Percentiles rank a stretch among this genome's conserved stretches.
Conservation (phyloP, 2,797 vertebrate genomes). For the Acipenser oxyrinchus region DNA sequence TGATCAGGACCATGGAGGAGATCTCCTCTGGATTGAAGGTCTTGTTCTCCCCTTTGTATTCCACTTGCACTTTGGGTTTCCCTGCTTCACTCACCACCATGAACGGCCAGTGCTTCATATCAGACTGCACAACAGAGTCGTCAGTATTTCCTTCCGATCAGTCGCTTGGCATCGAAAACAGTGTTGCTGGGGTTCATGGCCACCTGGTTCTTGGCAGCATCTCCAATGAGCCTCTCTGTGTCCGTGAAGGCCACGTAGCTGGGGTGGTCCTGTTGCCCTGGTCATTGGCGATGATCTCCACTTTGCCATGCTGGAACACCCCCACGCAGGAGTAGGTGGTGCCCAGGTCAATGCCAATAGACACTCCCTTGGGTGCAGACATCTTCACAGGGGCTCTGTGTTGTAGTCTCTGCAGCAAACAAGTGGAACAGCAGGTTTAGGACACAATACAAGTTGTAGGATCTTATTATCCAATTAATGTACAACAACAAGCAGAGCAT, state of each 20-base stretch:
- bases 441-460: no score
- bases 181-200: slow-evolving; percentile 32
- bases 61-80: slow-evolving; percentile 84
- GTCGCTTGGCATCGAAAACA: slow-evolving; percentile 83
- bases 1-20: slow-evolving; percentile 85
- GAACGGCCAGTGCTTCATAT: slow-evolving; percentile 92
- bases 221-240: no score
- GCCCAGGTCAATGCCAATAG: slow-evolving; percentile 86
- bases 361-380: slow-evolving; percentile 58
- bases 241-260: slow-evolving; percentile 25
- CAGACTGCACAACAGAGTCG: slow-evolving; percentile 63
- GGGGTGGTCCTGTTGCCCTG: slow-evolving; percentile 85
- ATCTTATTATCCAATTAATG: no score
- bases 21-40: slow-evolving; percentile 84
- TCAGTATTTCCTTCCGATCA: slow-evolving; percentile 63
- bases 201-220: no score
- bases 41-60: slow-evolving; percentile 79
- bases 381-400: no score
- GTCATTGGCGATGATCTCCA: slow-evolving; percentile 89
- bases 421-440: no score
- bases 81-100: slow-evolving; percentile 69
- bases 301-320: slow-evolving; percentile 85
- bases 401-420: no score
- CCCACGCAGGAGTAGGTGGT: slow-evolving; percentile 89
- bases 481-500: no score